Evolutionary conservation across 1,140 invertebrate species (phyloP), one percentile per base, ranked within the genome.

Genomic region (Thalassaphorura encarpata): DNA sequence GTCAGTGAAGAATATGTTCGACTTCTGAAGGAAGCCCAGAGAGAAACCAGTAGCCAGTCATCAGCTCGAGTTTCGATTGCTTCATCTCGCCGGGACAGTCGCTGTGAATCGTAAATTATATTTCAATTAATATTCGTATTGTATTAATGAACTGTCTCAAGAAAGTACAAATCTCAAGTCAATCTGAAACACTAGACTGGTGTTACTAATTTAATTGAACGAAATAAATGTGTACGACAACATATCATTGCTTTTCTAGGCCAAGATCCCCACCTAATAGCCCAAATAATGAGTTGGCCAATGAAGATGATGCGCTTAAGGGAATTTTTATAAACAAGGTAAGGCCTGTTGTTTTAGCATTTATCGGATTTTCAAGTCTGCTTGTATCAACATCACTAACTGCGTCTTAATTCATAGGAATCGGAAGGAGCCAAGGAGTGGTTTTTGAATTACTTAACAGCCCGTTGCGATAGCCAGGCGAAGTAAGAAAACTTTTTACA

Each of bases 241-340:
- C 45, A 64, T 67, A 54, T 71, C 56, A n/a, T n/a, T n/a, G n/a
- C n/a, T n/a, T 55, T 77, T 79, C 51, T 75, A 89, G 87, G 66
- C 89, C 89, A 4, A 91, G 91, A 71, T 89, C 85, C 50, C 89
- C 88, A 33, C 89, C 89, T 2, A 92, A 92, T 71, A 90, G 87
- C 72, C 89, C 89, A 11, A 81, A 87, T 68, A 80, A 83, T 36
- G 85, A 88, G 71, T 74, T 84, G 18, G 80, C 80, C 19, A 81
- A 78, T 21, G 69, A 62, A 24, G 84, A 87, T 68, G 83, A 85
- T 64, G 83, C 87, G 63, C 71, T 87, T 49, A 82, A 82, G 67
- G 83, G 82, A 33, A 81, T 88, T 31, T 87, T 85, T 68, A 86
- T 88, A 61, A 88, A 88, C 73, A 84, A 84, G 69, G 81, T 78